Evolutionary conservation across 2,113 vertebrate species (phyloP).

Genomic region (Odobenus rosmarus): DNA sequence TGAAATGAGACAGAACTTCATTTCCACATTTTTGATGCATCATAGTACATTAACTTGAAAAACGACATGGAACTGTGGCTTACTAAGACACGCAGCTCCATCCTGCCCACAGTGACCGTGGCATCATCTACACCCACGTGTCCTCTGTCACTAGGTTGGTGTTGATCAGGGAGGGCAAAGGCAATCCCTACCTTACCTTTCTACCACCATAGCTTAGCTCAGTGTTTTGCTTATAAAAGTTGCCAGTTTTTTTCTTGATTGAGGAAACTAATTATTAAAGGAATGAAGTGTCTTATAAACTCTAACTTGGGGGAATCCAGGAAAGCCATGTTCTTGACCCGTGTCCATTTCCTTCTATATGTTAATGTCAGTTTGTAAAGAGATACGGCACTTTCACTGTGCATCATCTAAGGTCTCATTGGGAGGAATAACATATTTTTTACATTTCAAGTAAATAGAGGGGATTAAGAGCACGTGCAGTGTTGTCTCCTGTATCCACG

Average conservation of each 20-base stretch:
- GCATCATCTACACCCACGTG: accelerated
- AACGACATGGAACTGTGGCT: accelerated
- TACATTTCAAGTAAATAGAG: not conserved
- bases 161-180: not conserved
- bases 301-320: not conserved
- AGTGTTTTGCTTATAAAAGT: not conserved
- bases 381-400: too few species aligned
- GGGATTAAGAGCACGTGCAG: not conserved
- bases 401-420: not conserved
- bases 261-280: not conserved
- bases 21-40: not conserved
- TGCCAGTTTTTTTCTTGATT: not conserved
- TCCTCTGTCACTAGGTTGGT: not conserved
- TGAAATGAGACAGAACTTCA: not conserved
- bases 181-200: not conserved
- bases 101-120: accelerated
- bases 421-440: not conserved
- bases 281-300: not conserved
- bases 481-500: too few species aligned
- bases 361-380: not conserved
- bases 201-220: too few species aligned
- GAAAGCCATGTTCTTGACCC: not conserved
- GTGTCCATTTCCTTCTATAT: not conserved
- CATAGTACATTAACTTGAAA: not conserved
- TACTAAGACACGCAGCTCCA: accelerated